Evolutionary conservation across 92 coral and sea anemone species (phyloP).

Genomic region (Porites cylindrica): DNA sequence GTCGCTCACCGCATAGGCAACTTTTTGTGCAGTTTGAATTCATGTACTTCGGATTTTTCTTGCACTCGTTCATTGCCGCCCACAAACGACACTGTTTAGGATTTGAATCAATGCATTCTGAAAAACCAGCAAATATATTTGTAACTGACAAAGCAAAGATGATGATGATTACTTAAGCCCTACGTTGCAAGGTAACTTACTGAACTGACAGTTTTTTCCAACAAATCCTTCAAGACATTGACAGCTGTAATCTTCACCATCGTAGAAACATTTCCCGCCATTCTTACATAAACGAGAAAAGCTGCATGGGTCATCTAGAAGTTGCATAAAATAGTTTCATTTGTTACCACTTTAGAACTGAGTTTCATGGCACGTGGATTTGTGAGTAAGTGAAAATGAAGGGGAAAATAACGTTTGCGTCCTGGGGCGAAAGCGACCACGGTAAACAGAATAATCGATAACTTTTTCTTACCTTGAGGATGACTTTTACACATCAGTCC

Average conservation of each 20-base stretch:
- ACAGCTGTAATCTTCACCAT: background rate
- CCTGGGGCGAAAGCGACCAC: no score
- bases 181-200: background rate
- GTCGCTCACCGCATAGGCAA: constrained; percentile 18
- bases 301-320: background rate
- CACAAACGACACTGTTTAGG: constrained; percentile 38
- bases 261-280: background rate
- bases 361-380: no score
- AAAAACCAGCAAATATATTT: background rate
- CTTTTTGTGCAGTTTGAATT: constrained; percentile 31
- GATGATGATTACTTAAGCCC: background rate
- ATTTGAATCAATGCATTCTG: constrained; percentile 4
- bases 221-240: constrained; percentile 17
- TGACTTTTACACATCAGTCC: no score
- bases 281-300: background rate
- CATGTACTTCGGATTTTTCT: constrained; percentile 32
- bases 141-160: background rate
- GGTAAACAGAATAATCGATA: no score
- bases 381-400: no score
- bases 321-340: background rate
- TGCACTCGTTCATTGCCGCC: constrained; percentile 44
- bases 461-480: no score
- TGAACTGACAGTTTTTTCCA: constrained; percentile 7
- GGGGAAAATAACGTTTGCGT: no score
- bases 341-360: no score